Base-by-base conservation (phyloP, 2,113 vertebrate genomes). In the Corythaixoides concolor region DNA sequence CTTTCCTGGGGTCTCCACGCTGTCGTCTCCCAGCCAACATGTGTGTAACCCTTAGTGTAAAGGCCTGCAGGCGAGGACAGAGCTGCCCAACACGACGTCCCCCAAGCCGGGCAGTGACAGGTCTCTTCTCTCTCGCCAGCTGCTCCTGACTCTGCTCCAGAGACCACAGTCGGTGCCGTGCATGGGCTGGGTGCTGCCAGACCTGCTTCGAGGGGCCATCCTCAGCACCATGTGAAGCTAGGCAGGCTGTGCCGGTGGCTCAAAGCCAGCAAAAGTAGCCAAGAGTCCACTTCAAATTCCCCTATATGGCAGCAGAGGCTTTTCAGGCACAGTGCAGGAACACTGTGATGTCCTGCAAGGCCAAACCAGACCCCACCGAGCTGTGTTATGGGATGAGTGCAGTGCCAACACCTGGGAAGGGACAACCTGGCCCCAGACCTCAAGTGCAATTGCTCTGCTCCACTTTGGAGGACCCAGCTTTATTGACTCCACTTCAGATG, bases 1-100 rank as follows among this genome's bases (percentile, higher is more conserved):
- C 91, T 81, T 86, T 81, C 89, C 92, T 74, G 93, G 93, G 92
- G 70, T 97, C 91, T 80, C 93, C 94, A 58, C 7, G 53, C 53
- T 45, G 74, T 20, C 82, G 59, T 8, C 64, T 43, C 68, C 50
- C 55, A 28, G 82, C 56, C 93, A 85, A 58, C 2, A 8, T 6
- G 20, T 3, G 0, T 4, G 73, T 85, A 30, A 94, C 17, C 50
- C 76, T 37, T 64, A 27, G 19, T 1, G 37, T 22, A 76, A 56
- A 45, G 39, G 73, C 39, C 59, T 55, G 77, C 68, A 55, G 56
- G 49, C 8, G 0, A 70, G 49, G 72, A 8, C 0, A 1, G 15
- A 69, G 53, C 49, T 18, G 21, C 66, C 24, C 41, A 47, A 55
- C 39, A 24, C 1, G 1, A 37, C 0, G 2, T 21, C 58, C 69